phyloP scores from a whole-genome alignment of 2,797 vertebrate species.

The Phalloptychus januarius region DNA sequence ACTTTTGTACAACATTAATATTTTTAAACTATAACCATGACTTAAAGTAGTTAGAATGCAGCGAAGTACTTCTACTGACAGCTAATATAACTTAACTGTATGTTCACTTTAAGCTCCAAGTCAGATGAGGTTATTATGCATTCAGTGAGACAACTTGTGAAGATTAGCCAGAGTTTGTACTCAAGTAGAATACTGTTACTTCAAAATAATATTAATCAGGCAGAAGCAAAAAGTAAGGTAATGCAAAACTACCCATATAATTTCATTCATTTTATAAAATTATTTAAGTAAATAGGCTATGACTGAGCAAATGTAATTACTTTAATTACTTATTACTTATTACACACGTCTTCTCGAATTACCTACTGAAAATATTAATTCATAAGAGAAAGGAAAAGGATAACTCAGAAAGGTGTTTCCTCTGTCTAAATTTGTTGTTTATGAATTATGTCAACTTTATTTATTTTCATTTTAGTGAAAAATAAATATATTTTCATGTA shows the following conservation, averaged over 20 bases:
- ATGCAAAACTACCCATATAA: background rate
- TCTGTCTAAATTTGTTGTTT: too few relatives aligned
- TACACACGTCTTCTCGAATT: too few relatives aligned
- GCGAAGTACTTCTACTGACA: background rate
- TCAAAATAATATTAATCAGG: background rate
- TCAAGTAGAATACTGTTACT: background rate
- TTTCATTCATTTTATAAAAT: background rate
- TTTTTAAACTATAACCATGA: background rate
- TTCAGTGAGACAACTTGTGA: background rate
- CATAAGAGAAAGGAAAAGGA: too few relatives aligned
- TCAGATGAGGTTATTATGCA: background rate
- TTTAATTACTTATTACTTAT: too few relatives aligned
- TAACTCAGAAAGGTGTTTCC: too few relatives aligned
- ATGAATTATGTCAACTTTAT: too few relatives aligned
- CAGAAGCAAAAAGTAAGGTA: background rate
- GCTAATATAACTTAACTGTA: background rate
- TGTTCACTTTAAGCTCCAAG: background rate
- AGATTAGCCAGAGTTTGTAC: background rate
- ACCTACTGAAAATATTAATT: too few relatives aligned
- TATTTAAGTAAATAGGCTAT: background rate
- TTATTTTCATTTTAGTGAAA: too few relatives aligned
- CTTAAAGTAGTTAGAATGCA: background rate
- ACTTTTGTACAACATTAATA: background rate
- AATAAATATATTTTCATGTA: too few relatives aligned
- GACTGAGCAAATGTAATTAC: background rate